A percentile compares a stretch with the other conserved stretches of the same genome.
These are phyloP conservation scores for Halcyon badia DNA, from an alignment of 2,797 vertebrate genomes.

Conservation along the genomic window DNA sequence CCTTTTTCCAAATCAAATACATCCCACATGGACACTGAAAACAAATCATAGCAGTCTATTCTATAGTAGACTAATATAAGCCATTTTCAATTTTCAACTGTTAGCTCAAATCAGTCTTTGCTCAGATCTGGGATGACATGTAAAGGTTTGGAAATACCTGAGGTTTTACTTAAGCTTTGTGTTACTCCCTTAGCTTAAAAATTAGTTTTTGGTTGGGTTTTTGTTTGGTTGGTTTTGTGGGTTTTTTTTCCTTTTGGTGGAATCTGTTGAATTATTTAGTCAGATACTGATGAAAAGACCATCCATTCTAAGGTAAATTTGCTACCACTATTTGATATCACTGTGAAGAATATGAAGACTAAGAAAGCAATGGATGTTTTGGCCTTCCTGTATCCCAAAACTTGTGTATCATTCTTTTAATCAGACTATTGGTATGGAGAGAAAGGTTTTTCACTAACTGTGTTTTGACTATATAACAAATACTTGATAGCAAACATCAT, in stretches of 20 bases:
- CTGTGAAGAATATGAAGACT: not conserved
- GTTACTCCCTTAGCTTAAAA: not conserved
- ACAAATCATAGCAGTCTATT: not conserved
- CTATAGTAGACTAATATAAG: not conserved
- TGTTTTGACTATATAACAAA: not conserved
- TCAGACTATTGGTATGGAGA: not conserved
- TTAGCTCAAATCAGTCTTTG: not conserved
- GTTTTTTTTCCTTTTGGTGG: not conserved
- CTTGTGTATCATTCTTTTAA: not conserved
- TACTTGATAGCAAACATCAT: not conserved
- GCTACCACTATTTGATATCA: not conserved
- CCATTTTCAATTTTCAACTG: not conserved
- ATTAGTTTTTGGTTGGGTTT: no score
- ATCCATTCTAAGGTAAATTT: not conserved
- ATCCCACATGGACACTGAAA: conserved; percentile 12
- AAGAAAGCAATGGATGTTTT: not conserved
- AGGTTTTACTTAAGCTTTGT: not conserved
- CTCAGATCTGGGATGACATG: not conserved
- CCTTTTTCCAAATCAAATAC: conserved; percentile 18
- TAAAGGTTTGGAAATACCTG: not conserved
- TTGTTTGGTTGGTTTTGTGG: no score
- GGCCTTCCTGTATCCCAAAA: not conserved
- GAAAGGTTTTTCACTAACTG: not conserved
- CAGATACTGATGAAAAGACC: not conserved
- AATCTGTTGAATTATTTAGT: not conserved